Conservation (phyloP, 2,797 vertebrate species). For the Ceryle rudis region DNA sequence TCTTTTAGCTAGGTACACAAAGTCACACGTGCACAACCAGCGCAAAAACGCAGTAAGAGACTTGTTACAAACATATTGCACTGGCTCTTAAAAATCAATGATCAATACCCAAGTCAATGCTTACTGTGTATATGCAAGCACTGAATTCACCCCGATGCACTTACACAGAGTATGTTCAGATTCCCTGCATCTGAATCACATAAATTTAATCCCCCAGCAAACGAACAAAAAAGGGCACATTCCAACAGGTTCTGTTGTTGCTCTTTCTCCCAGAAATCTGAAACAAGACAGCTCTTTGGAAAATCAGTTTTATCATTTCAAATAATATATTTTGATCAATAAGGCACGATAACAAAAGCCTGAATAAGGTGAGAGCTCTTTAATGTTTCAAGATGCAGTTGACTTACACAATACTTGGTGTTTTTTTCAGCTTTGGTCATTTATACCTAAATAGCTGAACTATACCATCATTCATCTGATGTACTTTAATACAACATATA, state of each 20-base stretch:
- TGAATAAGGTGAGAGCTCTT: rapidly evolving
- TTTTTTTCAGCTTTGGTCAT: not conserved
- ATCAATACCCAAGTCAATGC: not conserved
- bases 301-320: not conserved
- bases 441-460: not conserved
- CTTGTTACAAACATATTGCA: not conserved
- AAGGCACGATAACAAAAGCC: not conserved
- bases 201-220: not conserved
- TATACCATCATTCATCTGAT: not conserved
- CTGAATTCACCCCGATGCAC: not conserved
- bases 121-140: not conserved
- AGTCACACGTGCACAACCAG: rapidly evolving
- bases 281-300: not conserved
- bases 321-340: not conserved
- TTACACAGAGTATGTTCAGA: not conserved
- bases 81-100: not conserved
- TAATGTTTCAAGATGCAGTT: not conserved
- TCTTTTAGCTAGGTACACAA: not conserved
- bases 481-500: not conserved
- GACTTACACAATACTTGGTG: rapidly evolving
- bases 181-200: not conserved
- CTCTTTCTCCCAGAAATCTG: not conserved
- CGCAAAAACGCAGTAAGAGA: not conserved
- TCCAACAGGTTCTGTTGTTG: not conserved
- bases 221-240: not conserved